Percentiles rank a stretch among this genome's conserved stretches.
Conservation (phyloP, 2,888 invertebrate species). For the Polymixis flavicincta region DNA sequence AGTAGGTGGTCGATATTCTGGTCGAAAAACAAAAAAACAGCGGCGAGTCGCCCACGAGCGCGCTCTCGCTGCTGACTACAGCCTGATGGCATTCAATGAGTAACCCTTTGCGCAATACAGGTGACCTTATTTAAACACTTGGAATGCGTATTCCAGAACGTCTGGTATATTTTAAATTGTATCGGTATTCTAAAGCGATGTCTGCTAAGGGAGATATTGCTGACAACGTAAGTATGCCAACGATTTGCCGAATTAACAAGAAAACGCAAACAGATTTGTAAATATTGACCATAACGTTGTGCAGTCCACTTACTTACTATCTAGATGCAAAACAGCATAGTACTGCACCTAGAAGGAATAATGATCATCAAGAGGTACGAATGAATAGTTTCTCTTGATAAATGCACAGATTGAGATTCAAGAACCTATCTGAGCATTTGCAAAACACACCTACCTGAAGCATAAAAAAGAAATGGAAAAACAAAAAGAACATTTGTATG, state of each 20-base stretch:
- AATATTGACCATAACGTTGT: slow-evolving; percentile 19
- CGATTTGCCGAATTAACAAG: slow-evolving; percentile 20
- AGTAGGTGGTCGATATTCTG: slow-evolving; percentile 84
- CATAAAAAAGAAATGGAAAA: slow-evolving; percentile 3
- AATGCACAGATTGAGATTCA: slow-evolving; percentile 1
- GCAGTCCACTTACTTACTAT: slow-evolving; percentile 1
- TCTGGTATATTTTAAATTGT: slow-evolving; percentile 39
- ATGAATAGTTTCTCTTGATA: not conserved
- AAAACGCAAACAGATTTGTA: slow-evolving; percentile 23
- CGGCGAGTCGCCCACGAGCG: slow-evolving; percentile 75
- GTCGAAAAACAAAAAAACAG: slow-evolving; percentile 77
- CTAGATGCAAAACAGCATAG: slow-evolving; percentile 26
- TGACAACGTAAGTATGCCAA: slow-evolving; percentile 30
- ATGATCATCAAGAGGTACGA: not conserved
- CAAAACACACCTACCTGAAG: not conserved
- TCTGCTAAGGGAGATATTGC: slow-evolving; percentile 13
- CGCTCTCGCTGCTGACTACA: slow-evolving; percentile 74
- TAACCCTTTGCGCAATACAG: slow-evolving; percentile 84
- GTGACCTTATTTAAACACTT: slow-evolving; percentile 78
- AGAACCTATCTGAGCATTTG: not conserved
- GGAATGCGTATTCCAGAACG: slow-evolving; percentile 55
- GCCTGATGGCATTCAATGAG: slow-evolving; percentile 80
- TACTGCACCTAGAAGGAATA: not conserved
- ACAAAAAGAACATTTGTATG: slow-evolving; percentile 33
- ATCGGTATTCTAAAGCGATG: slow-evolving; percentile 30